Percentiles rank a stretch among this genome's conserved stretches.
Evolutionary conservation across 2,113 vertebrate species (phyloP).

Genomic region (Brachypteracias leptosomus): DNA sequence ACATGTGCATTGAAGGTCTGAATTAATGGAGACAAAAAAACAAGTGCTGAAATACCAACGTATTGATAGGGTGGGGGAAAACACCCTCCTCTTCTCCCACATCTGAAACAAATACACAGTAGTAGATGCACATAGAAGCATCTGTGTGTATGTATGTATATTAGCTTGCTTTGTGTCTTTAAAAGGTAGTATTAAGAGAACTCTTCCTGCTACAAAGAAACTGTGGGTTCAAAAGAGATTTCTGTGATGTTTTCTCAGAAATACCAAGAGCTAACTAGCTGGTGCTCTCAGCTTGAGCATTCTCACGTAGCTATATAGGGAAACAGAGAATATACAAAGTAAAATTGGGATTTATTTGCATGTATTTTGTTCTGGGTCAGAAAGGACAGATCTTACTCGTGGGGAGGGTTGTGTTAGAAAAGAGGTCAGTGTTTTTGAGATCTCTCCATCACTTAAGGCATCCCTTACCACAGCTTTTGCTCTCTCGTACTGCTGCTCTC

Average conservation of each 20-base stretch:
- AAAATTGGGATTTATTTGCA: neutral
- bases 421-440: neutral
- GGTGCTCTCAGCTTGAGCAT: neutral
- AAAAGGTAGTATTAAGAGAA: neutral
- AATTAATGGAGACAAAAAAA: conserved; percentile 7
- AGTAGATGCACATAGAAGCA: too few species aligned
- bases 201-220: neutral
- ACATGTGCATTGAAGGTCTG: conserved; percentile 39
- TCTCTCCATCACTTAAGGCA: neutral
- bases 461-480: neutral
- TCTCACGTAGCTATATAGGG: neutral
- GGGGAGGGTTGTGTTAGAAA: neutral
- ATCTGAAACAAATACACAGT: too few species aligned
- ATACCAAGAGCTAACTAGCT: neutral
- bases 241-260: neutral
- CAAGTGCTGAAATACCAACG: neutral
- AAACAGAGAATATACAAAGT: neutral
- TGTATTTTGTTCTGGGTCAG: neutral
- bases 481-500: neutral
- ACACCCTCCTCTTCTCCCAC: neutral
- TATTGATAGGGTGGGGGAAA: neutral
- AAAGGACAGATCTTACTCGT: neutral
- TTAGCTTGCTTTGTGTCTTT: neutral
- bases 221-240: neutral
- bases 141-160: neutral